These are phyloP conservation scores for Plebejus argus DNA, from an alignment of 2,888 invertebrate species.

Conservation along the genomic window DNA sequence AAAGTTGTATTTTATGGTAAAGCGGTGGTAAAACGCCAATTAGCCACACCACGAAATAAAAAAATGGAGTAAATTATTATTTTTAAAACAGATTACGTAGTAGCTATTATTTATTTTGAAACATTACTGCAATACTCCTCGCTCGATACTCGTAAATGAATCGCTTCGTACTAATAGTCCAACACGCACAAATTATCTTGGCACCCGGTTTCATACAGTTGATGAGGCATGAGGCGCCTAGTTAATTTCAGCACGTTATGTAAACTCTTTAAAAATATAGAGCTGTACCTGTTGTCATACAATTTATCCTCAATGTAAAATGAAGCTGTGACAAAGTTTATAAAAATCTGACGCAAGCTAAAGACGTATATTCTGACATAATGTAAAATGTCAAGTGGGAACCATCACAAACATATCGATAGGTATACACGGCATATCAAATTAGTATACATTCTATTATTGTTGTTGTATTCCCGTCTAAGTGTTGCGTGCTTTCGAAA, in stretches of 20 bases:
- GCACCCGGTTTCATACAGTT: neutral
- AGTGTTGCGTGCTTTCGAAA: slow-evolving; percentile 27
- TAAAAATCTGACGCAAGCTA: slow-evolving; percentile 67
- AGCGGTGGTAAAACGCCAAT: neutral
- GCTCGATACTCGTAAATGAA: too few relatives aligned
- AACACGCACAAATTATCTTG: neutral
- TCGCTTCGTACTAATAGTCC: neutral
- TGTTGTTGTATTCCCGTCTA: slow-evolving; percentile 25
- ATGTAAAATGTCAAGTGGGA: neutral
- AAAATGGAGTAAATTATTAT: neutral
- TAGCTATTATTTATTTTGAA: neutral
- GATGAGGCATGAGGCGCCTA: too few relatives aligned
- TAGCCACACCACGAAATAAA: neutral
- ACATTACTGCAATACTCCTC: neutral
- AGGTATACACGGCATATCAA: slow-evolving; percentile 61
- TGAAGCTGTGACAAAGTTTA: slow-evolving; percentile 33
- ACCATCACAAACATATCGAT: slow-evolving; percentile 28
- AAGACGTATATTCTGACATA: slow-evolving; percentile 39
- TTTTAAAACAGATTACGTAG: neutral
- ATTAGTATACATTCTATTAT: slow-evolving; percentile 45
- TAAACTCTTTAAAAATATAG: too few relatives aligned
- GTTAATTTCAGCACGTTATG: too few relatives aligned
- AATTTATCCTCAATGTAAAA: neutral
- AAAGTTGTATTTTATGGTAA: neutral
- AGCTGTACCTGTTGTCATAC: neutral